A percentile compares a stretch with the other conserved stretches of the same genome.
Evolutionary conservation across 2,888 invertebrate species (phyloP).

Genomic region (Notodonta ziczac): DNA sequence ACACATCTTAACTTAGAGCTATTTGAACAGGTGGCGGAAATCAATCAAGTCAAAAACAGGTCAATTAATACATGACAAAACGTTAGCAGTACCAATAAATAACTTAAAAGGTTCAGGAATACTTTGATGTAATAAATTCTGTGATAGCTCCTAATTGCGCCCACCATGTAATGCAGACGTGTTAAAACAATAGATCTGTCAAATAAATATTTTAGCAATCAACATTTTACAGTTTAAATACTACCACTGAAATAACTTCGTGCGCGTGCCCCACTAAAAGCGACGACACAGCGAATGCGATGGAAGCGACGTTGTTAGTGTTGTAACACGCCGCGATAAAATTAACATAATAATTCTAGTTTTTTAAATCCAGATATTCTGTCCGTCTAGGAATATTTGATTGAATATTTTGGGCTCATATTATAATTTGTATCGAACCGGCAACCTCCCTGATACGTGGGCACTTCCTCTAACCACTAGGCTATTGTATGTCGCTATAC

Average conservation of each 20-base stretch:
- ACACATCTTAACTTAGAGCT: background rate
- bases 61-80: background rate
- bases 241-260: background rate
- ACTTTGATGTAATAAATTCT: background rate
- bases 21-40: conserved; percentile 4
- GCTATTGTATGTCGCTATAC: no score
- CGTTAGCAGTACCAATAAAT: background rate
- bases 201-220: conserved; percentile 1
- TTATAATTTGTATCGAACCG: no score
- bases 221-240: background rate
- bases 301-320: background rate
- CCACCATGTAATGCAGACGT: background rate
- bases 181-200: conserved; percentile 4
- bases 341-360: no score
- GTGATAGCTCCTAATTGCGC: background rate
- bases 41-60: background rate
- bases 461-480: no score
- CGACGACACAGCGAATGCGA: background rate
- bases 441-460: no score
- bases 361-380: no score
- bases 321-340: no score
- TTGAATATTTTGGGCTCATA: no score
- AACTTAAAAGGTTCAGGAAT: background rate
- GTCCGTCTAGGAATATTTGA: no score
- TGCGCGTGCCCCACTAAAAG: background rate